A percentile compares a stretch with the other conserved stretches of the same genome.
Evolutionary conservation across 2,113 vertebrate genomes (phyloP).

Genomic region (Eidolon helvum): DNA sequence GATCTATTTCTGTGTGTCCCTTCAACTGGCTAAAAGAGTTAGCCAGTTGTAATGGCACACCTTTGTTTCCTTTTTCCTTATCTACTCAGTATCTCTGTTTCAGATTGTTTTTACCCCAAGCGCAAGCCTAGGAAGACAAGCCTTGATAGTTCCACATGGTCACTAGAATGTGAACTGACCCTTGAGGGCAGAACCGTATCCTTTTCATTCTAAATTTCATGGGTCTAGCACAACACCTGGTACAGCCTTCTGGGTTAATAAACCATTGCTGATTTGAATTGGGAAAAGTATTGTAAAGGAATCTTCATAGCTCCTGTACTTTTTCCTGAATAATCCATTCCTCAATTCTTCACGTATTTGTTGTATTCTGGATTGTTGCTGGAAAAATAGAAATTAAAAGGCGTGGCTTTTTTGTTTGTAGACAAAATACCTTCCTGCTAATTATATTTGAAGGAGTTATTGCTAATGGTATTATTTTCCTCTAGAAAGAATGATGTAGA

Average conservation of each 20-base stretch:
- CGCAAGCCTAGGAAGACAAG: neutral
- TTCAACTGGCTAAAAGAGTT: neutral
- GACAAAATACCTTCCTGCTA: neutral
- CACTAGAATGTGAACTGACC: neutral
- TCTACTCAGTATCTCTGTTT: neutral
- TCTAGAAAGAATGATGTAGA: neutral
- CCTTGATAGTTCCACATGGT: neutral
- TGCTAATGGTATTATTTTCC: neutral
- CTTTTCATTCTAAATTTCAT: neutral
- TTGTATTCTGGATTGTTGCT: neutral
- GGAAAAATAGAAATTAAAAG: neutral
- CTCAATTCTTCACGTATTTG: constrained; percentile 25
- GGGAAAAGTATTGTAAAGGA: neutral
- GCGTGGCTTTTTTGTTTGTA: neutral
- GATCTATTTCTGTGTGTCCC: neutral
- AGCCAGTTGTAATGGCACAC: neutral
- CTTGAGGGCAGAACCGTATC: neutral
- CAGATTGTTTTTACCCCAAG: neutral
- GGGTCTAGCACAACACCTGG: neutral
- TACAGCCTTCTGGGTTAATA: neutral
- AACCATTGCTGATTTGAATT: neutral
- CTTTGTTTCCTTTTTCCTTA: neutral
- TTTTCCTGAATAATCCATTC: constrained; percentile 4
- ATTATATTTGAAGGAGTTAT: neutral
- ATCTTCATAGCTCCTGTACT: neutral